Base-by-base conservation (phyloP, 2,888 invertebrate genomes). In the Leptinotarsa juncta region DNA sequence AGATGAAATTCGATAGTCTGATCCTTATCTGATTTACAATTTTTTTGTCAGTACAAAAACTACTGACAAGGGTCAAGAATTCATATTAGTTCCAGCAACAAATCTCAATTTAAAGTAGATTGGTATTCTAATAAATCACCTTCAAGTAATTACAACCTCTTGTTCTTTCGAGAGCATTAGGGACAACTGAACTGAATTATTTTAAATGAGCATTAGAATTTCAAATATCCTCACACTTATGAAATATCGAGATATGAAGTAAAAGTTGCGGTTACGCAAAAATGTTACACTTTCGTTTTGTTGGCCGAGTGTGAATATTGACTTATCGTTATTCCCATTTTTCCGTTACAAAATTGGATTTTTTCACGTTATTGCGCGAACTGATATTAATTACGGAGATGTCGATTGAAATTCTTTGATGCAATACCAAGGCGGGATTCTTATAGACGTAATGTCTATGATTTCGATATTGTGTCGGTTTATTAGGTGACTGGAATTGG, bases 221-320 rank as follows among this genome's bases (percentile, higher is more conserved):
- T 60, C 15, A 23, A 60, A 60, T 60, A 60, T 60, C 15, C 60
- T 23, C 26, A 16, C 16, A 60, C 26, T 60, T 23, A 20, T 26
- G 60, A 60, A 60, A 60, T 60, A 60, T 23, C 57, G 16, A 18
- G 5, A 26, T 60, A 23, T 23, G 20, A 60, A 60, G 60, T 60
- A 60, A 60, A 60, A 60, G 60, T 60, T 23, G 20, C 14, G 23
- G 26, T 60, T 60, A 26, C 60, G 60, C 60, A 60, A 60, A 60
- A 60, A 60, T 60, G 60, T 60, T 60, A 60, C 60, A 60, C 60
- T 60, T 60, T 60, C 60, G 4, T 60, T 23, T 60, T 60, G 16
- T 26, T 60, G 60, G 23, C 60, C 3, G 26, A 60, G 60, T 60
- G 60, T 60, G 60, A 26, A 60, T 60, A 60, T 60, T 60, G 60